Percentiles rank a stretch among this genome's conserved stretches.
Conservation (phyloP, 1,140 invertebrate species). For the Saccostrea cuccullata region DNA sequence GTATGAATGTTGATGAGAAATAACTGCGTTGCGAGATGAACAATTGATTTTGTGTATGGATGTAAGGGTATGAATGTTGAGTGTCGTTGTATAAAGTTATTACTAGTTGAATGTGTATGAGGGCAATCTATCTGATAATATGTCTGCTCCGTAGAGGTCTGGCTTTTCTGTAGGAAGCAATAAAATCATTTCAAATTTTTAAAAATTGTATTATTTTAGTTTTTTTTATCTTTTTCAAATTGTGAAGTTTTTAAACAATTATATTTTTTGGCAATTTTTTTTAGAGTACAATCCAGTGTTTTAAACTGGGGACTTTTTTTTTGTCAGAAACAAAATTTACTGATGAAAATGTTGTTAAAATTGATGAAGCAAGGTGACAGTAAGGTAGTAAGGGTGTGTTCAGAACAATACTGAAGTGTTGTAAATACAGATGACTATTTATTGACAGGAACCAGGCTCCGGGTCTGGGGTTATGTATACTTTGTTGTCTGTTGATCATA, state of each 20-base stretch:
- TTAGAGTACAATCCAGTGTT: background rate
- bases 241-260: background rate
- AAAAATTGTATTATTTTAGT: background rate
- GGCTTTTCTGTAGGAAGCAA: background rate
- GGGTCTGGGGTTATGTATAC: background rate
- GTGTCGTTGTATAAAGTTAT: background rate
- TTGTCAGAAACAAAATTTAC: background rate
- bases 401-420: background rate
- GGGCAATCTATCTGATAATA: background rate
- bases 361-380: background rate
- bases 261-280: background rate
- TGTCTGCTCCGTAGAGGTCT: background rate
- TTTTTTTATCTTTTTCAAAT: background rate
- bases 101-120: background rate
- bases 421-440: constrained; percentile 33
- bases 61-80: background rate
- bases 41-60: background rate
- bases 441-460: background rate
- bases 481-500: constrained; percentile 28
- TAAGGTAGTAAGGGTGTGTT: background rate
- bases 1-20: background rate
- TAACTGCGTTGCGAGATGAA: background rate
- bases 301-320: background rate
- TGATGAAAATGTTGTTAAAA: background rate
- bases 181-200: background rate